A percentile compares a stretch with the other conserved stretches of the same genome.
phyloP scores from a whole-genome alignment of 2,113 vertebrate genomes.

The Dascyllus trimaculatus region DNA sequence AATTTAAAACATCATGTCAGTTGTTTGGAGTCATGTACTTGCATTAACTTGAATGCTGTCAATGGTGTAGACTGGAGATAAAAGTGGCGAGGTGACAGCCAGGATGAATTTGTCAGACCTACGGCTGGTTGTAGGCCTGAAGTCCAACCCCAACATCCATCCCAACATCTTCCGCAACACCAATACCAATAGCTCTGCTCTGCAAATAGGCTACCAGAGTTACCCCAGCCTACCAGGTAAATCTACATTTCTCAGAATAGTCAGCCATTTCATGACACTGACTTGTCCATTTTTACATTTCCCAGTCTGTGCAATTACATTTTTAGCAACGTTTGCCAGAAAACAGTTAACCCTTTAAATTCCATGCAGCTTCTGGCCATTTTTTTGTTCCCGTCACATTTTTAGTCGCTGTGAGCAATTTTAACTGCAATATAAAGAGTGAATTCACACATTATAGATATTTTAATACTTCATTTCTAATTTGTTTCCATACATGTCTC shows the following conservation, averaged over 20 bases:
- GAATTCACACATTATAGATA: too few relatives aligned
- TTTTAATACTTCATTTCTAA: too few relatives aligned
- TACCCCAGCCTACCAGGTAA: slow-evolving; percentile 84
- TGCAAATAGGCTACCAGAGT: slow-evolving; percentile 80
- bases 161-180: slow-evolving; percentile 87
- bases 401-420: too few relatives aligned
- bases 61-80: slow-evolving; percentile 87
- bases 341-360: too few relatives aligned
- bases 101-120: slow-evolving; percentile 95
- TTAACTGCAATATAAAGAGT: too few relatives aligned
- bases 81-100: slow-evolving; percentile 92
- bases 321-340: too few relatives aligned
- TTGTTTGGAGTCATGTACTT: background rate
- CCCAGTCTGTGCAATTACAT: too few relatives aligned
- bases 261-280: background rate
- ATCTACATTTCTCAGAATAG: background rate
- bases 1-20: background rate
- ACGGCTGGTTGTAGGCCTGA: slow-evolving; percentile 91
- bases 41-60: background rate
- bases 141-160: slow-evolving; percentile 82
- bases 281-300: background rate
- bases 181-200: slow-evolving; percentile 86
- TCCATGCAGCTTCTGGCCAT: too few relatives aligned
- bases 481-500: too few relatives aligned
- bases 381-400: too few relatives aligned